These are phyloP conservation scores for Prosapia bicincta DNA, from an alignment of 2,888 invertebrate species.

Conservation along the genomic window DNA sequence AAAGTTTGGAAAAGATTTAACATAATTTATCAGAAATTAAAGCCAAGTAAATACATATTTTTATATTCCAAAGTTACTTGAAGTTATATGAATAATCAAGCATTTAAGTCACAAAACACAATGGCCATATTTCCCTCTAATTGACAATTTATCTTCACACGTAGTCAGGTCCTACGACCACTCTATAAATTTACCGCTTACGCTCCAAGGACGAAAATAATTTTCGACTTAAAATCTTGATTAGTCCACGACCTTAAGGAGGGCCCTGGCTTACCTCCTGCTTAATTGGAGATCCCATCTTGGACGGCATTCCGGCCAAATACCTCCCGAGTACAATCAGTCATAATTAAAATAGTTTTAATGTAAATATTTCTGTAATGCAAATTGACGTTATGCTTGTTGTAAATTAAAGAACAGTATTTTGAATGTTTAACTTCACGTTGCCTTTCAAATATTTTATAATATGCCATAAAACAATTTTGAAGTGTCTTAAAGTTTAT, in stretches of 20 bases:
- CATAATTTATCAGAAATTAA: no score
- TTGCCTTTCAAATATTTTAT: no score
- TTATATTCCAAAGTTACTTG: no score
- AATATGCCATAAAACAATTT: no score
- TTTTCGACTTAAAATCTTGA: not conserved
- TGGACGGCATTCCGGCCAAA: not conserved
- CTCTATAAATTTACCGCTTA: not conserved
- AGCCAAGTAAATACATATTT: no score
- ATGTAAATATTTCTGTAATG: not conserved
- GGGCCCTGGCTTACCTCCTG: not conserved
- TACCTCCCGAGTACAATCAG: not conserved
- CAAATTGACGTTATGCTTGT: not conserved
- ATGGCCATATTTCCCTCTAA: not conserved
- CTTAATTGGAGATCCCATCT: not conserved
- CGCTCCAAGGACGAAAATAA: not conserved
- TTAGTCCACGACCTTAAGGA: not conserved
- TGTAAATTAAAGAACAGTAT: no score
- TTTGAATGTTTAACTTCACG: no score
- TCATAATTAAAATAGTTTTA: not conserved
- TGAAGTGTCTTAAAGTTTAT: no score
- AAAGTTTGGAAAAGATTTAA: no score
- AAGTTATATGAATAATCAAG: no score
- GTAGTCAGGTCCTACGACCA: not conserved
- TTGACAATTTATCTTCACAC: not conserved
- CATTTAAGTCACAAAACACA: no score